These are phyloP conservation scores for Drosophila kepulauana DNA, from an alignment of 1,140 invertebrate species.

Conservation along the genomic window DNA sequence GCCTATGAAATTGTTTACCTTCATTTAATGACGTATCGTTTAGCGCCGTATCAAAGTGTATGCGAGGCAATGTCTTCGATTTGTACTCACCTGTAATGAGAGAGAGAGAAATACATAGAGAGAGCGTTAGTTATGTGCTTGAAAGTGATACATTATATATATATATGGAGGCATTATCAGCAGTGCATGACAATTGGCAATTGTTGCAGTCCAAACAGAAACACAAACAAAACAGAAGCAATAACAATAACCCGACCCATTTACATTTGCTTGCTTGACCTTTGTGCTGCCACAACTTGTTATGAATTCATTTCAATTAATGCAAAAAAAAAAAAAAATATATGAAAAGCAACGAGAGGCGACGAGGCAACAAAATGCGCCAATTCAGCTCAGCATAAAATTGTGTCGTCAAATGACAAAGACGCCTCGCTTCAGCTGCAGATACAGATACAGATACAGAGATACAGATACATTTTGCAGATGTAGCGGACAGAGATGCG, in stretches of 20 bases:
- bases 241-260: constrained; percentile 57
- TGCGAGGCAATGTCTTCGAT: constrained; percentile 85
- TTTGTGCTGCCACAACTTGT: constrained; percentile 56
- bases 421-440: constrained; percentile 26
- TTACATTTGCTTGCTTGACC: constrained; percentile 64
- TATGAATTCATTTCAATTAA: constrained; percentile 81
- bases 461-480: constrained; percentile 19
- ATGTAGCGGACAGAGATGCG: background rate
- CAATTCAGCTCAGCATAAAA: constrained; percentile 52
- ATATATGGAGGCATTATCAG: constrained; percentile 12
- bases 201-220: background rate
- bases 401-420: constrained; percentile 54
- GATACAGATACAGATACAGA: constrained; percentile 3
- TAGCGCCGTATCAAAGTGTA: constrained; percentile 83
- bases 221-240: background rate
- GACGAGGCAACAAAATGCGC: constrained; percentile 32
- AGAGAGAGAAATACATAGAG: constrained; percentile 7
- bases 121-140: background rate
- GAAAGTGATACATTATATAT: background rate
- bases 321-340: constrained; percentile 49
- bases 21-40: constrained; percentile 81
- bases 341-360: constrained; percentile 52
- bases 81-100: constrained; percentile 84
- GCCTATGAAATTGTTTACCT: constrained; percentile 65
- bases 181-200: constrained; percentile 20